Evolutionary conservation across 2,113 vertebrate genomes (phyloP), one percentile per base, ranked within the genome.

Genomic region (Ceuthmochares aereus): DNA sequence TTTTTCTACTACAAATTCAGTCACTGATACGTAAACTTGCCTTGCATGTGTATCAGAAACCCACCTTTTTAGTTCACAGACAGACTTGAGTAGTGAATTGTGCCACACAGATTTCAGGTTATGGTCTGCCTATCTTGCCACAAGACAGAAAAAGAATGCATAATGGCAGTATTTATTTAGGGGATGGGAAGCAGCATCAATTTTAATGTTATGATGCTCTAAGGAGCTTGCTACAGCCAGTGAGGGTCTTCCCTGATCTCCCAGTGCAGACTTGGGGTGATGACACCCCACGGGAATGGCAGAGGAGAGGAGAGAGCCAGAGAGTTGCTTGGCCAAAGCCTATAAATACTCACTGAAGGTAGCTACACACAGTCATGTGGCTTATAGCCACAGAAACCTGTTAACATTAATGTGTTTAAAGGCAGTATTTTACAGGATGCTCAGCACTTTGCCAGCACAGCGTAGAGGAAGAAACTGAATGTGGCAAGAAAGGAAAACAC

Each of bases 261-360:
- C 32, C n/a, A 21, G 27, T 34, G 63, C 49, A 80, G 40, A 25
- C 8, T 6, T 1, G 4, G 0, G 0, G 16, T 56, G 81, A 56
- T 34, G 36, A 60, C 21, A 25, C 43, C 30, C 36, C 27, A 3
- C 25, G 14, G 67, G 42, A 92, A 37, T 63, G 55, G 37, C 47
- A 81, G 47, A 66, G 27, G 63, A 66, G 26, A 7, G 30, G 37
- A 79, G 6, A 29, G 8, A 91, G 37, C 17, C 45, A n/a, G 32
- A 42, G 30, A 52, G 20, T 67, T 2, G 0, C 52, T 73, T 64
- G 62, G 10, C 67, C 79, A 37, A 68, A 72, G 8, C 23, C 27
- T 56, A 7, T 72, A 49, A 75, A 67, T 68, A 17, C 26, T 45
- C 23, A 12, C 16, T 72, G 27, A 17, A 86, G 26, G 21, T 23